phyloP scores from a whole-genome alignment of 64 coral and sea anemone genomes.

The Montipora efflorescens region DNA sequence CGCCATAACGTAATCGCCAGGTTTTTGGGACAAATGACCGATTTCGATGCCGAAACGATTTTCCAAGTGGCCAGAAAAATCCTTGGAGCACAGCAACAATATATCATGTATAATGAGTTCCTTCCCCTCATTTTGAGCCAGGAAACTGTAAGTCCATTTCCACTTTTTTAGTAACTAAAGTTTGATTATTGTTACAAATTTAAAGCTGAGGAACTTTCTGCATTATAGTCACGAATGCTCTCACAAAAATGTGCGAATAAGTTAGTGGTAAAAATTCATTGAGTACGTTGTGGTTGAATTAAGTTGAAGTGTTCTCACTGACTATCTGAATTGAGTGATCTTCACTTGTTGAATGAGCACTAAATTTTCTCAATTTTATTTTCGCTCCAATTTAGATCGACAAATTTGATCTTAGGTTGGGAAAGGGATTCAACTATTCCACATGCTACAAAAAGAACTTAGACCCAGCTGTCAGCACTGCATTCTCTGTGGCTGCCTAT shows the following conservation, averaged over 20 bases:
- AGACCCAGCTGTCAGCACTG: constrained; percentile 32
- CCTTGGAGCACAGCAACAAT: constrained; percentile 59
- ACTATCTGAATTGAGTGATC: not conserved
- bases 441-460: not conserved
- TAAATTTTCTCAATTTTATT: not conserved
- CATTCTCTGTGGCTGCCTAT: constrained; percentile 67
- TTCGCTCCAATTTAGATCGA: not conserved
- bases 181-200: too few species aligned
- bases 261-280: too few species aligned
- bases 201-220: too few species aligned
- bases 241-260: too few species aligned
- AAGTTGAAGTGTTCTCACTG: too few species aligned
- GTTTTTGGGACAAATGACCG: constrained; percentile 1
- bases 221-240: too few species aligned
- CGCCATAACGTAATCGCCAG: constrained; percentile 71
- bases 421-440: not conserved
- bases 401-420: not conserved
- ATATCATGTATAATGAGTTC: constrained; percentile 76
- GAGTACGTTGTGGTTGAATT: too few species aligned
- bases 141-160: not conserved
- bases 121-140: constrained; percentile 60
- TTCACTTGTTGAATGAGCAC: not conserved
- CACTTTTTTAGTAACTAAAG: too few species aligned
- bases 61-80: constrained; percentile 70
- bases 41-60: constrained; percentile 30